These are phyloP conservation scores for Sminthopsis crassicaudata DNA, from an alignment of 2,113 vertebrate genomes.

Conservation along the genomic window DNA sequence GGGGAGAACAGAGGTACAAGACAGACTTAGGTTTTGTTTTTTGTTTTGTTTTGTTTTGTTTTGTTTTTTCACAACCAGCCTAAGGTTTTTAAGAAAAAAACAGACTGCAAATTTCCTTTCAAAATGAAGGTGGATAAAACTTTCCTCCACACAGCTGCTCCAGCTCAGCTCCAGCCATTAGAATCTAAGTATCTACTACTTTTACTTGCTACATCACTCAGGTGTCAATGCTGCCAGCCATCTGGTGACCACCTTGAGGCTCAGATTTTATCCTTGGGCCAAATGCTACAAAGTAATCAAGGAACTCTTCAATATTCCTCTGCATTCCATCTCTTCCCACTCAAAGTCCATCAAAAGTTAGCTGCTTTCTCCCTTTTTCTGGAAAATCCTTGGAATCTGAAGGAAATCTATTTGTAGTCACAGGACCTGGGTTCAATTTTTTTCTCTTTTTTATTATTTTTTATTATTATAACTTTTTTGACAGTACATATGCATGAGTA, in stretches of 20 bases:
- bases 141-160: rapidly evolving
- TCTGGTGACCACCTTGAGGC: rapidly evolving
- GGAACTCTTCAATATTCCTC: not conserved
- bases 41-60: too few species aligned
- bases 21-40: not conserved
- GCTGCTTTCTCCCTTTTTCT: not conserved
- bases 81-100: not conserved
- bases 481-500: too few species aligned
- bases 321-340: not conserved
- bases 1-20: not conserved
- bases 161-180: rapidly evolving
- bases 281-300: not conserved
- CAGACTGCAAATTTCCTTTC: not conserved
- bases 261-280: rapidly evolving
- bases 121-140: not conserved
- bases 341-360: not conserved
- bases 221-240: not conserved
- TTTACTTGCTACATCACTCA: not conserved
- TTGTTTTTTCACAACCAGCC: too few species aligned
- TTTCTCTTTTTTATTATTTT: too few species aligned
- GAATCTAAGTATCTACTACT: not conserved
- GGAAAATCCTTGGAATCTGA: not conserved
- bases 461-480: too few species aligned
- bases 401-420: not conserved
- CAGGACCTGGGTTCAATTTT: not conserved